Percentiles rank a stretch among this genome's conserved stretches.
Evolutionary conservation across 2,113 vertebrate genomes (phyloP).

Genomic region (Pteruthius melanotis): DNA sequence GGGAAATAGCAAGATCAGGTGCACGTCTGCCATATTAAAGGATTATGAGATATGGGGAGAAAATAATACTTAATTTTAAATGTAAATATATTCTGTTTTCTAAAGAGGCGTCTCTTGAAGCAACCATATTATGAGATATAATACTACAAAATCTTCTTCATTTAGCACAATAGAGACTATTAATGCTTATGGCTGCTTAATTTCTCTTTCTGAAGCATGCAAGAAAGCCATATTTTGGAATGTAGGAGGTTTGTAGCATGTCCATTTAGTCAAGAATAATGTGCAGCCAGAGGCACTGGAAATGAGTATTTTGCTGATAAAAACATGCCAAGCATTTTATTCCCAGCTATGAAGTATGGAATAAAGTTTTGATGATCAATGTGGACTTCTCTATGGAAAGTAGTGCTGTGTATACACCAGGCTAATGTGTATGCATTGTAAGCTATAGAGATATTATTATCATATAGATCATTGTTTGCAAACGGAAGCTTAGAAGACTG

Average conservation of each 20-base stretch:
- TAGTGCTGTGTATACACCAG: not conserved
- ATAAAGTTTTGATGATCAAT: conserved; percentile 31
- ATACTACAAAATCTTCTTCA: conserved; percentile 1
- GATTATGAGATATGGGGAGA: not conserved
- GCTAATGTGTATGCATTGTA: conserved; percentile 9
- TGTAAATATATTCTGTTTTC: conserved; percentile 20
- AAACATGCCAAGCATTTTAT: conserved; percentile 23
- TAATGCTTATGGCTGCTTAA: conserved; percentile 2
- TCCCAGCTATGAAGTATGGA: not conserved
- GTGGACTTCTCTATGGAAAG: not conserved
- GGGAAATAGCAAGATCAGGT: conserved; percentile 9
- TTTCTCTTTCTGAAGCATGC: conserved; percentile 14
- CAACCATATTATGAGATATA: not conserved
- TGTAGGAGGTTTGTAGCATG: conserved; percentile 28
- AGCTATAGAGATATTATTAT: conserved; percentile 32
- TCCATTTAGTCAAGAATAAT: conserved; percentile 47
- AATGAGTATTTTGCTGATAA: conserved; percentile 1
- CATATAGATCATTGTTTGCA: conserved; percentile 52
- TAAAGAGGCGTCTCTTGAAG: not conserved
- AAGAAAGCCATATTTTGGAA: not conserved
- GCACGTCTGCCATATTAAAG: not conserved
- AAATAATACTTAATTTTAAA: conserved; percentile 26
- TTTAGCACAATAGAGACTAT: not conserved
- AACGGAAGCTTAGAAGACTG: not conserved
- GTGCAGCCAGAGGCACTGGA: conserved; percentile 13